Base-by-base conservation (phyloP, 2,797 vertebrate genomes). In the Pseudochromis fuscus region DNA sequence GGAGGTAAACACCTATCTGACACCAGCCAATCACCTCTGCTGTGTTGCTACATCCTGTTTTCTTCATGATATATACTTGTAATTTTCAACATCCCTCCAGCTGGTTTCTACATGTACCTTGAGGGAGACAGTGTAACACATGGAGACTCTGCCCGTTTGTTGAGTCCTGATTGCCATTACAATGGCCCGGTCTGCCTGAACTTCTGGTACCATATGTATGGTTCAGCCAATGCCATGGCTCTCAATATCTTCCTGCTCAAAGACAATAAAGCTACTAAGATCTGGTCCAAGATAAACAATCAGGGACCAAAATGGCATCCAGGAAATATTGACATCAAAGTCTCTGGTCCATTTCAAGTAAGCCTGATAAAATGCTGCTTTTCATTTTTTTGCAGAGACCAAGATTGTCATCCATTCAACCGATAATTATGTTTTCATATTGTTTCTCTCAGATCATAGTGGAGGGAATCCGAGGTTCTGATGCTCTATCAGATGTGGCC, bases 181-280 rank as follows among this genome's bases (percentile, higher is more conserved):
- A 37, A 65, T 16, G 93, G 93, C 55, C 83, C 87, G 0, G 75
- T 94, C 68, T 96, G 95, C 83, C 85, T 96, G 76, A 63, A 83
- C 37, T 96, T 96, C 88, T 96, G 95, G 95, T 96, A 96, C 80
- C 90, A 96, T 77, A 94, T 96, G 93, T 92, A 94, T 1, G 95
- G 95, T 15, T 72, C 60, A 5, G 90, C 91, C 12, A 4, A 10
- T 2, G 78, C 85, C 8, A 95, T 95, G 94, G 81, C 84, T 4
- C 89, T 96, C 42, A 90, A 87, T 1, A 60, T 95, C 27, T 94
- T 94, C 21, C 33, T 87, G 77, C 42, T 62, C 8, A 63, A 89
- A 72, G 53, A 5, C 3, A 75, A 62, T 4, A 68, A 3, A 5
- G 45, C 12, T 1, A 65, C 49, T 19, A 87, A 82, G 59, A 6